Percentiles rank a stretch among this genome's conserved stretches.
These are phyloP conservation scores for Cryptus viduatorius DNA, from an alignment of 2,888 invertebrate species.

Conservation along the genomic window DNA sequence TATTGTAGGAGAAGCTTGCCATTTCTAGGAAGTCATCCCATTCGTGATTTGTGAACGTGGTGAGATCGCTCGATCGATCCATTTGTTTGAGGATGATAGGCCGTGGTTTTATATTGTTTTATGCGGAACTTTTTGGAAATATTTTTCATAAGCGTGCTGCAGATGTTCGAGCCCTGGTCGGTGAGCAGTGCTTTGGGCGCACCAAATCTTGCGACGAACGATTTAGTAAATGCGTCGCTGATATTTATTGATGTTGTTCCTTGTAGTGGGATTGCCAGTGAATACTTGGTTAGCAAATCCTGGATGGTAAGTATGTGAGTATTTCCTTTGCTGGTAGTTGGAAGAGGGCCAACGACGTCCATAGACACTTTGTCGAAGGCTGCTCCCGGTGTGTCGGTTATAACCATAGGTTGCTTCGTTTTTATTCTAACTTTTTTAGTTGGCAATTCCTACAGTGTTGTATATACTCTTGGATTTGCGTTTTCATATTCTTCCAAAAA, in stretches of 20 bases:
- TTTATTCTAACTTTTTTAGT: no score
- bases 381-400: not conserved
- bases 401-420: no score
- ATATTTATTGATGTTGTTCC: not conserved
- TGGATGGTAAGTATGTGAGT: not conserved
- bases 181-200: no score
- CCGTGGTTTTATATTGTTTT: not conserved
- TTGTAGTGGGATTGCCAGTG: not conserved
- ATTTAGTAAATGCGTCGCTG: not conserved
- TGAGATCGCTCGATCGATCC: constrained; percentile 48
- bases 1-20: constrained; percentile 24
- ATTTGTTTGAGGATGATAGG: constrained; percentile 51
- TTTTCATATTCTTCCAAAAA: no score
- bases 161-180: no score
- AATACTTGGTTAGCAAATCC: not conserved
- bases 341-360: constrained; percentile 4
- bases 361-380: not conserved
- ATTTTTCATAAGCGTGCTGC: not conserved
- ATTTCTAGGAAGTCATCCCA: not conserved
- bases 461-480: no score
- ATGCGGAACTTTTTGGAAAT: not conserved
- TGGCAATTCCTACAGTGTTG: no score
- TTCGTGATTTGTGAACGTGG: not conserved
- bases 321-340: not conserved
- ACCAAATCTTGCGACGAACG: no score